These are phyloP conservation scores for Sylvia borin DNA, from an alignment of 2,797 vertebrate genomes.

Conservation along the genomic window DNA sequence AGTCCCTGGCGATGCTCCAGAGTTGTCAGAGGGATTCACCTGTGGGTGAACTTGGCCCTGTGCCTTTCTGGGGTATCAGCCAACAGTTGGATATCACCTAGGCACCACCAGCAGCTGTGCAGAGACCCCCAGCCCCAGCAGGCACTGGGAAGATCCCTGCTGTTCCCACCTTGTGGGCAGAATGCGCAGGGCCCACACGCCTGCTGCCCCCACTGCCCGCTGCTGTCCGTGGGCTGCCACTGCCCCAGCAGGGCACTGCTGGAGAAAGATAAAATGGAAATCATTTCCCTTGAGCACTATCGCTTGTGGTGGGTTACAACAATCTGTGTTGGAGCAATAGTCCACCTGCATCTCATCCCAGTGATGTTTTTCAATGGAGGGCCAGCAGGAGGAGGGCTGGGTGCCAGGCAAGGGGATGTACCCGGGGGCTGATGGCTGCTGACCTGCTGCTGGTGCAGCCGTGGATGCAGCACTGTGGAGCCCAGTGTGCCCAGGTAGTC, in stretches of 20 bases:
- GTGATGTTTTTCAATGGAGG: not conserved
- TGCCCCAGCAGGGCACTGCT: not conserved
- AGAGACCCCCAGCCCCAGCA: not conserved
- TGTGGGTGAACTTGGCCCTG: not conserved
- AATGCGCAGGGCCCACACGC: not conserved
- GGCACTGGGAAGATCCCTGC: not conserved
- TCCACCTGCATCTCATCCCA: rapidly evolving
- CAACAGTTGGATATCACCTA: not conserved
- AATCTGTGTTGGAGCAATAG: not conserved
- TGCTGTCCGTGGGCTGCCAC: not conserved
- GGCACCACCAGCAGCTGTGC: not conserved
- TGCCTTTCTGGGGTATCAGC: not conserved
- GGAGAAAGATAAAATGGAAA: not conserved
- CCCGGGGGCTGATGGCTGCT: rapidly evolving
- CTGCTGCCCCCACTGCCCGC: not conserved
- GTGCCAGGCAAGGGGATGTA: not conserved
- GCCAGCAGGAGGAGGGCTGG: not conserved
- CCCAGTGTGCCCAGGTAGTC: not conserved
- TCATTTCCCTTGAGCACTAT: not conserved
- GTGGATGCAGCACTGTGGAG: not conserved
- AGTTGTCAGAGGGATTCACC: not conserved
- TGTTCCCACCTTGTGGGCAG: not conserved
- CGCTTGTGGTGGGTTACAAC: not conserved
- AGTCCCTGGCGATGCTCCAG: not conserved
- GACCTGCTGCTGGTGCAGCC: not conserved